Evolutionary conservation across 2,797 vertebrate genomes (phyloP).

Genomic region (Esox lucius): DNA sequence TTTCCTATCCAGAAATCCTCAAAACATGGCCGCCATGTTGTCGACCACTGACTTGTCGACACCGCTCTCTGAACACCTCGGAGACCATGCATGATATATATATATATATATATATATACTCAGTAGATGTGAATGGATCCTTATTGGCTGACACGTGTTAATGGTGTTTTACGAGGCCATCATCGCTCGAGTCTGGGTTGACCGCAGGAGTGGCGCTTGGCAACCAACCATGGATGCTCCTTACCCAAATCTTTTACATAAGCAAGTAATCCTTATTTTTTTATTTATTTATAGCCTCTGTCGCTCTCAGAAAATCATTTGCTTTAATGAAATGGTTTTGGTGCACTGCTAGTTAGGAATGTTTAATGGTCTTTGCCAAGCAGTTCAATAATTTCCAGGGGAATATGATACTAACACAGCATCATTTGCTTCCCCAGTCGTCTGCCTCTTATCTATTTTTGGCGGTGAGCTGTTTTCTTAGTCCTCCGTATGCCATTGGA

Average conservation of each 20-base stretch:
- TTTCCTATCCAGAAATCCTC: too few species aligned
- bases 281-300: neutral
- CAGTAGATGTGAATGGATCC: conserved; percentile 3
- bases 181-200: neutral
- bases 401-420: neutral
- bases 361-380: neutral
- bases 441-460: neutral
- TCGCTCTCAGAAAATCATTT: neutral
- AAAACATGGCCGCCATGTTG: too few species aligned
- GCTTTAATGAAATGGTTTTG: conserved; percentile 12
- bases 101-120: neutral
- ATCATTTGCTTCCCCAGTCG: neutral
- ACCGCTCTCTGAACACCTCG: neutral
- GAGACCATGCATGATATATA: neutral
- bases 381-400: conserved; percentile 2
- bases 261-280: conserved; percentile 1
- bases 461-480: neutral
- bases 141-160: neutral
- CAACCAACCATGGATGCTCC: conserved; percentile 1
- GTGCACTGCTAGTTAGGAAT: neutral
- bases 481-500: neutral
- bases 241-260: conserved; percentile 24
- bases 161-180: neutral
- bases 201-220: neutral
- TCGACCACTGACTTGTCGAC: neutral